A percentile compares a stretch with the other conserved stretches of the same genome.
Conservation (phyloP, 2,113 vertebrate genomes). For the Candoia aspera region DNA sequence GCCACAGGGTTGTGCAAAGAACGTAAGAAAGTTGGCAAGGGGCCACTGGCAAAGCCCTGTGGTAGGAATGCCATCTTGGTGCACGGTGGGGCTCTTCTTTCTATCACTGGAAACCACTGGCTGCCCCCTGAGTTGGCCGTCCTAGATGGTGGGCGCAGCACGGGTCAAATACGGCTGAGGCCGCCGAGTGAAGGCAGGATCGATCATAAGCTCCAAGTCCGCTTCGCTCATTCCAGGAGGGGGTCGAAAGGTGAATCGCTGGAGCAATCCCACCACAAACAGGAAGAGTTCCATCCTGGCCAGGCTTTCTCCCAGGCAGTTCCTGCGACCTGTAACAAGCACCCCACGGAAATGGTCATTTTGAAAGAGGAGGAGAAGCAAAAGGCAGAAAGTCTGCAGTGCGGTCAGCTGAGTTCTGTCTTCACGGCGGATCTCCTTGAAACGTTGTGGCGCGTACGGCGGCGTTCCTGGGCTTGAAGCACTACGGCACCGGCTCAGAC, state of each 20-base stretch:
- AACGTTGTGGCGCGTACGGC: no score
- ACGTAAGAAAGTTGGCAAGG: no score
- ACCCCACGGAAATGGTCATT: background rate
- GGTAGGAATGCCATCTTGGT: no score
- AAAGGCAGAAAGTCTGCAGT: background rate
- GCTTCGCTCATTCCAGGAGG: constrained; percentile 40
- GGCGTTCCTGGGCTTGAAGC: background rate
- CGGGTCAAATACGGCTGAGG: constrained; percentile 58
- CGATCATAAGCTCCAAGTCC: constrained; percentile 53
- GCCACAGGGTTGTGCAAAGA: no score
- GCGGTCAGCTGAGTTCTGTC: background rate
- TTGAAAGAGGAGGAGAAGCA: background rate
- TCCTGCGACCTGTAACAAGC: constrained; percentile 62
- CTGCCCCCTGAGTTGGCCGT: no score
- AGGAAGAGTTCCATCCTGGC: constrained; percentile 74
- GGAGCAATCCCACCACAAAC: constrained; percentile 71
- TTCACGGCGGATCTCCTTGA: no score
- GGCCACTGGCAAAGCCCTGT: no score
- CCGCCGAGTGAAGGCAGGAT: constrained; percentile 59
- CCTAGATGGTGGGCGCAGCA: constrained; percentile 32
- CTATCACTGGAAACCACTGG: no score
- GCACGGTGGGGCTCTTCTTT: background rate
- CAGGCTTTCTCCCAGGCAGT: constrained; percentile 67
- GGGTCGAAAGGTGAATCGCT: constrained; percentile 67
- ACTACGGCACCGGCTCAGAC: background rate